These are phyloP conservation scores for Sitta europaea DNA, from an alignment of 2,113 vertebrate species.

Conservation along the genomic window DNA sequence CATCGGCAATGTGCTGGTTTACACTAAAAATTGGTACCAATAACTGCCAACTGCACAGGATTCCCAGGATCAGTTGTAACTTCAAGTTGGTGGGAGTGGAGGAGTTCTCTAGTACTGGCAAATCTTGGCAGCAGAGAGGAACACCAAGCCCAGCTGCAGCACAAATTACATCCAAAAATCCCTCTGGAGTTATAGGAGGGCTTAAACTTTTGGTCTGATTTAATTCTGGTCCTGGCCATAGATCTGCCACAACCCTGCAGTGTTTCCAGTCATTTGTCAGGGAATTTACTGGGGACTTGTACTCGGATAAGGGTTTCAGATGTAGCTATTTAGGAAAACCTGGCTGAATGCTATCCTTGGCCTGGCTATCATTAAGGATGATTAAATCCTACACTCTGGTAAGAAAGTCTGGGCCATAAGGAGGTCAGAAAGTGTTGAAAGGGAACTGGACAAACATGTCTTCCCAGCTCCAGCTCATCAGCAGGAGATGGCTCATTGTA, in stretches of 20 bases:
- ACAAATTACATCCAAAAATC: neutral
- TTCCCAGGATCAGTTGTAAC: neutral
- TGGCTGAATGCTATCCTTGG: neutral
- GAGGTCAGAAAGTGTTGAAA: constrained; percentile 38
- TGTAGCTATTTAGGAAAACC: neutral
- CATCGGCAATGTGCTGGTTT: neutral
- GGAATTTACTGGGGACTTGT: neutral
- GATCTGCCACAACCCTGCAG: neutral
- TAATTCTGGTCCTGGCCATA: neutral
- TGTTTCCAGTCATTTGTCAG: neutral
- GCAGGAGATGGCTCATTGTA: neutral
- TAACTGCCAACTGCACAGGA: neutral
- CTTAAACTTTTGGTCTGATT: neutral
- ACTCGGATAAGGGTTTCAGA: neutral
- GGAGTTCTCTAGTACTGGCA: neutral
- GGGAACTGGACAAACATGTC: constrained; percentile 17
- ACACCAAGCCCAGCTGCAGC: neutral
- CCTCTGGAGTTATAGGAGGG: neutral
- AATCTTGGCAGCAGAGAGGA: neutral
- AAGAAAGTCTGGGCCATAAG: neutral
- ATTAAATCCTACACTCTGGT: neutral
- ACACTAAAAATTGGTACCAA: neutral
- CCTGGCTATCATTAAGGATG: constrained; percentile 4
- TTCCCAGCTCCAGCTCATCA: constrained; percentile 1
- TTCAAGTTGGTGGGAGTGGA: accelerated